These are phyloP conservation scores for Gortyna flavago DNA, from an alignment of 2,888 invertebrate genomes.

Conservation along the genomic window DNA sequence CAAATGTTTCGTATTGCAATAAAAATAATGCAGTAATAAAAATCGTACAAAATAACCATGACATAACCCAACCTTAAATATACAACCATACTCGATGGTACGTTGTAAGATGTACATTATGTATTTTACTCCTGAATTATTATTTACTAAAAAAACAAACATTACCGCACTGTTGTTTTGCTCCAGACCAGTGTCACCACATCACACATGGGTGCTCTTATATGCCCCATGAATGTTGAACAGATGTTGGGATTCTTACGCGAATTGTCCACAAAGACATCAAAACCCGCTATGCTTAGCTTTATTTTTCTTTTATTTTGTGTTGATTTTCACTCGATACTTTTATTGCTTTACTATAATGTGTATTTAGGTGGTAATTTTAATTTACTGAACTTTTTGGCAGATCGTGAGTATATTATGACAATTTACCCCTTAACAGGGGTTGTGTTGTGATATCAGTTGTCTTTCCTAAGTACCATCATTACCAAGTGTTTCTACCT, in stretches of 20 bases:
- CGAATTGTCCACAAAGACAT: background rate
- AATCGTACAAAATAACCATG: background rate
- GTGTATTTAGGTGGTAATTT: too few species aligned
- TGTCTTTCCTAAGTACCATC: conserved; percentile 35
- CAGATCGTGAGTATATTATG: background rate
- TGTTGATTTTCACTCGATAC: background rate
- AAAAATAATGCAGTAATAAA: background rate
- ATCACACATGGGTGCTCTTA: background rate
- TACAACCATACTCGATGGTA: background rate
- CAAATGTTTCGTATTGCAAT: conserved; percentile 1
- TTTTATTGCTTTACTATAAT: too few species aligned
- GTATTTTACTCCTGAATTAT: background rate
- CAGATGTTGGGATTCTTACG: background rate
- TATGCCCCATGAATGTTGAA: background rate
- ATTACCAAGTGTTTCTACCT: conserved; percentile 29
- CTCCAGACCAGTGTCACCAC: background rate
- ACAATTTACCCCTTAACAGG: background rate
- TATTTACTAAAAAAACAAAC: background rate
- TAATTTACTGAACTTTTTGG: background rate
- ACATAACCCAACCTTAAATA: background rate
- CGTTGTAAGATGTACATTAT: background rate
- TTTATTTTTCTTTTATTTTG: background rate
- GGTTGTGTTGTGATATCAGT: background rate
- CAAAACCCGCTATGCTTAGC: background rate
- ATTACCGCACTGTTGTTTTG: too few species aligned